Percentiles rank a stretch among this genome's conserved stretches.
Conservation (phyloP, 2,113 vertebrate genomes). For the Catharus fuscescens region DNA sequence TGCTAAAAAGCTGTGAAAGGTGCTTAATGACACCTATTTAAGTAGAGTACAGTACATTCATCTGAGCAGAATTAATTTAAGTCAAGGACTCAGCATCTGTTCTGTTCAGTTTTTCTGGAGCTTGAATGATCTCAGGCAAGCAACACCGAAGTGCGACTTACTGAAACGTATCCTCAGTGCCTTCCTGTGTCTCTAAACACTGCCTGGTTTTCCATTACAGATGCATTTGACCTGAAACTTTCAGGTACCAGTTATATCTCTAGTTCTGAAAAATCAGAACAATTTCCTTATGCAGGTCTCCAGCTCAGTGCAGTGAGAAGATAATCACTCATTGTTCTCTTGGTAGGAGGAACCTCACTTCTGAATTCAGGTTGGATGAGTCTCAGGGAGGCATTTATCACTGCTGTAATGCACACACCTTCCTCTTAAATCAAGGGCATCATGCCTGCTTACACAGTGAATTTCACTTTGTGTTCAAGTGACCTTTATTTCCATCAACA, state of each 20-base stretch:
- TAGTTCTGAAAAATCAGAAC: not conserved
- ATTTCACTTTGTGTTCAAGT: not conserved
- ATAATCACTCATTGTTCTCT: not conserved
- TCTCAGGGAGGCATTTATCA: not conserved
- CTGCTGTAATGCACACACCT: not conserved
- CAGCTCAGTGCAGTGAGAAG: not conserved
- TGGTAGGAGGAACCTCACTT: not conserved
- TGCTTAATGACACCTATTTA: conserved; percentile 60
- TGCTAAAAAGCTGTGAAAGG: conserved; percentile 55
- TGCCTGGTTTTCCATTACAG: not conserved
- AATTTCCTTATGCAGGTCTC: not conserved
- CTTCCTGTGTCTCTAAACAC: not conserved
- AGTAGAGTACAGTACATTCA: conserved; percentile 40
- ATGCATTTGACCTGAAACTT: not conserved
- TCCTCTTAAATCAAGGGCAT: not conserved
- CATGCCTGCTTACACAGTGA: not conserved
- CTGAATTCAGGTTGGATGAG: not conserved
- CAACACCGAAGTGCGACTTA: not conserved
- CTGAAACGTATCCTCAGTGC: not conserved
- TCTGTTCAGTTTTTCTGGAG: conserved; percentile 15
- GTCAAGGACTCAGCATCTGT: conserved; percentile 48
- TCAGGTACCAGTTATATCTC: not conserved
- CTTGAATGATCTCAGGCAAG: not conserved
- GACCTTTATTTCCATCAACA: not conserved
- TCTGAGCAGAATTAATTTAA: conserved; percentile 61